Evolutionary conservation across 2,113 vertebrate species (phyloP).

Genomic region (Pterocles gutturalis): DNA sequence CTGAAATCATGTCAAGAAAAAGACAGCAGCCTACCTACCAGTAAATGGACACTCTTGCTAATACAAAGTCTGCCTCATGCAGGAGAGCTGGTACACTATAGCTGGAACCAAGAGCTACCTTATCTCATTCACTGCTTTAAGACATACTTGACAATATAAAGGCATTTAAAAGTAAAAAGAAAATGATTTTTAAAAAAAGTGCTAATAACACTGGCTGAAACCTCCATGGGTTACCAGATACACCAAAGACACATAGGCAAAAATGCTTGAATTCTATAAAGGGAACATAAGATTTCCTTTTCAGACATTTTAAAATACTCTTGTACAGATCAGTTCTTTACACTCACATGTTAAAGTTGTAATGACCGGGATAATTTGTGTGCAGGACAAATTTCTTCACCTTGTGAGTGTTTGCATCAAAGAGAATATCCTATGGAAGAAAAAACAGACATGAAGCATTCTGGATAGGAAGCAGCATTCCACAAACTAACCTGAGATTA

Average conservation of each 20-base stretch:
- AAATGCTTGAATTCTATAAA: not conserved
- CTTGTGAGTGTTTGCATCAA: constrained; percentile 95
- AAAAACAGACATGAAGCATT: not conserved
- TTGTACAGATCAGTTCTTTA: not conserved
- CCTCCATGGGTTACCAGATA: not conserved
- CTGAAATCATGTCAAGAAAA: not conserved
- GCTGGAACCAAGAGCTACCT: not conserved
- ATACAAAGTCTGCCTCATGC: not conserved
- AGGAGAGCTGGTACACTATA: not conserved
- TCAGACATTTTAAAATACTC: not conserved
- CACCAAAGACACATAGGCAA: not conserved
- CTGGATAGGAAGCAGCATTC: not conserved
- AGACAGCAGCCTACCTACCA: not conserved
- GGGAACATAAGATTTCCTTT: not conserved
- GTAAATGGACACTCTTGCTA: not conserved
- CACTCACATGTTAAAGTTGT: constrained; percentile 99
- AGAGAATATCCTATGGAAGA: constrained; percentile 90
- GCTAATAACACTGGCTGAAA: not conserved
- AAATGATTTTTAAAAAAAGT: not conserved
- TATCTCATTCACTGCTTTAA: not conserved
- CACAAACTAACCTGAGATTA: not conserved
- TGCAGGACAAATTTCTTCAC: constrained; percentile 99
- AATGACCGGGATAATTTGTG: constrained; percentile 98
- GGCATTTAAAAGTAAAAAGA: not conserved
- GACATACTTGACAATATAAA: not conserved